Evolutionary conservation across 2,888 invertebrate species (phyloP).

Genomic region (Bhutanitis thaidina): DNA sequence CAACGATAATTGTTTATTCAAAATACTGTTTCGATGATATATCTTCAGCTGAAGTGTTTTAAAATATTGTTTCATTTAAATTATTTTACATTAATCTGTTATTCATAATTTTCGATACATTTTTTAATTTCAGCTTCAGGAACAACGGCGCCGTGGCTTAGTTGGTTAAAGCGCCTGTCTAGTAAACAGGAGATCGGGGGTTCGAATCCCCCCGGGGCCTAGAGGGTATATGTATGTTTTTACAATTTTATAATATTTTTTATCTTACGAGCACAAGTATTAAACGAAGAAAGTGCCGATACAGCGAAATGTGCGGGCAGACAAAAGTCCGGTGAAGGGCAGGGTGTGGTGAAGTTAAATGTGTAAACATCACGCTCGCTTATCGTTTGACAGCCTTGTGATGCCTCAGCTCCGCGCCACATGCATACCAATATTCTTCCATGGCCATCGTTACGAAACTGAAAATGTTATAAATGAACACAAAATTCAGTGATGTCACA

Average conservation of each 20-base stretch:
- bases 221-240: constrained; percentile 21
- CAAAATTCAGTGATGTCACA: background rate
- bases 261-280: constrained; percentile 81
- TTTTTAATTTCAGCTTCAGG: constrained; percentile 32
- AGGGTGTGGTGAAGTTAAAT: constrained; percentile 73
- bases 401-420: constrained; percentile 65
- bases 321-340: constrained; percentile 71
- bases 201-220: constrained; percentile 81
- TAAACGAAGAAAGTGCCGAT: constrained; percentile 65
- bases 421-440: constrained; percentile 81
- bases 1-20: too few relatives aligned
- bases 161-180: constrained; percentile 80
- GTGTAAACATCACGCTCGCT: constrained; percentile 56
- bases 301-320: constrained; percentile 73
- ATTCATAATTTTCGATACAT: too few relatives aligned
- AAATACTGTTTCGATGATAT: too few relatives aligned
- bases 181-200: constrained; percentile 80
- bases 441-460: constrained; percentile 77
- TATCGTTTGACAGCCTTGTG: constrained; percentile 70
- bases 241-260: constrained; percentile 17
- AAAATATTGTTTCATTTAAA: too few relatives aligned
- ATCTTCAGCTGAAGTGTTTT: too few relatives aligned
- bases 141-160: constrained; percentile 75
- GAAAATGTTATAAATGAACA: constrained; percentile 13
- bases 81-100: too few relatives aligned